phyloP scores from a whole-genome alignment of 2,797 vertebrate species.

The Orientallactaga sibirica region DNA sequence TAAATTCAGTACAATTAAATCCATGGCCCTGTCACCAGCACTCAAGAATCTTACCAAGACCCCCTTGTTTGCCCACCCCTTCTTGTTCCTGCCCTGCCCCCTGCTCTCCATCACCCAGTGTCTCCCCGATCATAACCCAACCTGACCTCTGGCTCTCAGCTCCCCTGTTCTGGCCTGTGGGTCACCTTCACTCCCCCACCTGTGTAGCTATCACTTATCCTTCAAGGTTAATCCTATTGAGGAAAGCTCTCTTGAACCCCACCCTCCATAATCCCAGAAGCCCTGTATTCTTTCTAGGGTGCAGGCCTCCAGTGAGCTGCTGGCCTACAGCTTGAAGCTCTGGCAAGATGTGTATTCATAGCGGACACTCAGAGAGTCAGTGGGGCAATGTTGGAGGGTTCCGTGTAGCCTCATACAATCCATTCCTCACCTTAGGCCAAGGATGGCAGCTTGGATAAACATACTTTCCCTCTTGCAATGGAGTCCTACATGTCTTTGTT shows the following conservation, averaged over 20 bases:
- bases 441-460: neutral
- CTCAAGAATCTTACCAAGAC: neutral
- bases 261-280: neutral
- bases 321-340: neutral
- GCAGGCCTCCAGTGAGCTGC: neutral
- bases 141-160: neutral
- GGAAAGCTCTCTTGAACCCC: neutral
- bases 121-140: neutral
- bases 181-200: neutral
- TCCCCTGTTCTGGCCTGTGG: neutral
- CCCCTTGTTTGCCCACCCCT: neutral
- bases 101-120: neutral
- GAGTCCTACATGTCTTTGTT: neutral
- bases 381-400: neutral
- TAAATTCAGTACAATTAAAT: neutral
- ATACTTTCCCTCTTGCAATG: neutral
- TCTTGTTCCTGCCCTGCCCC: neutral
- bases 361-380: neutral
- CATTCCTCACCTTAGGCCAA: neutral
- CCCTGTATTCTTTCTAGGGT: neutral
- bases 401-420: neutral
- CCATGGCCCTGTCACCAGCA: neutral
- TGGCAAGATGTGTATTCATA: neutral
- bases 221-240: neutral
- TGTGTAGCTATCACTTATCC: neutral